Percentiles rank a stretch among this genome's conserved stretches.
These are phyloP conservation scores for Phaenicophaeus curvirostris DNA, from an alignment of 2,797 vertebrate genomes.

Conservation along the genomic window DNA sequence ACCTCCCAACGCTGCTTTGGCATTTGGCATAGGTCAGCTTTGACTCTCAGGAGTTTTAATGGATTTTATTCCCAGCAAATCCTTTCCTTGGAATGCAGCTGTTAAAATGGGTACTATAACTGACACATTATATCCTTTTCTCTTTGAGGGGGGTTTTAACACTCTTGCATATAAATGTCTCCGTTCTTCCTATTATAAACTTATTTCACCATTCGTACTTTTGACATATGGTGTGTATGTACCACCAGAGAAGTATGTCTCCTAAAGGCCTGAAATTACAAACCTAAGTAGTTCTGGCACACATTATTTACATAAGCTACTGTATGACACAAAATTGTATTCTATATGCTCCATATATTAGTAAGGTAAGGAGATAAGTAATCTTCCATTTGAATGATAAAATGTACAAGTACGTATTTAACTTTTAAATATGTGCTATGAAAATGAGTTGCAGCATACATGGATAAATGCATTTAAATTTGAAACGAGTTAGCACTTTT, in stretches of 20 bases:
- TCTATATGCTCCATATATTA: not conserved
- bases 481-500: constrained; percentile 49
- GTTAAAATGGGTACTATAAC: not conserved
- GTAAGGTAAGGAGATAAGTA: not conserved
- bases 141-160: not conserved
- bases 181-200: not conserved
- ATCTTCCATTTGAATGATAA: constrained; percentile 30
- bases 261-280: not conserved
- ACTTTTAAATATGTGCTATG: constrained; percentile 42
- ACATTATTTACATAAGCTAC: not conserved
- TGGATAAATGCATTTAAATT: constrained; percentile 60
- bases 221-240: not conserved
- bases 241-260: not conserved
- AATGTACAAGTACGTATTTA: constrained; percentile 56
- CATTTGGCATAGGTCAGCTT: not conserved
- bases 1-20: not conserved
- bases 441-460: constrained; percentile 50
- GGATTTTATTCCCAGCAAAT: not conserved
- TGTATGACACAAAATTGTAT: not conserved
- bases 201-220: not conserved
- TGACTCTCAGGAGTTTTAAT: not conserved
- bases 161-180: not conserved
- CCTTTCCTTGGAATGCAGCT: not conserved
- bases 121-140: not conserved
- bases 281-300: not conserved